Base-by-base conservation (phyloP, 2,113 vertebrate species). In the Oenanthe oenanthe region DNA sequence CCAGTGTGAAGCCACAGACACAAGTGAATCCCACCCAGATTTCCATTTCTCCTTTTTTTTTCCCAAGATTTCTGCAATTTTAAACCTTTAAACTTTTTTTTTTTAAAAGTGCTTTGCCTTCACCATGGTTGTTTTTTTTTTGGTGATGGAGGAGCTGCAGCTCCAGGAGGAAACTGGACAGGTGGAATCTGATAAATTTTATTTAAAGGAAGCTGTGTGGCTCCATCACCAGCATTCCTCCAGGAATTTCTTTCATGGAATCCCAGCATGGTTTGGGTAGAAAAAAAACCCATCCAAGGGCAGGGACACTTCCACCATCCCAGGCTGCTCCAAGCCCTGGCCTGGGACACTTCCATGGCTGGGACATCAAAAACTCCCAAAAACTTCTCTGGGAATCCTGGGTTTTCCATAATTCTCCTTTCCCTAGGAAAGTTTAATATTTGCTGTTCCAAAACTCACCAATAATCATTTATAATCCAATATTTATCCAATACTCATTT, bases 151-250 rank as follows among this genome's bases (percentile, higher is more conserved):
- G 36, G 77, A 79, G 51, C 93, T 94, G 79, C 74, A 48, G 17
- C 71, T 58, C 85, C 96, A 95, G 93, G 88, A 92, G 79, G 62
- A 48, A 62, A 22, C 48, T 71, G 32, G 81, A 63, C 83, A 96
- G 53, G 91, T 76, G 74, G 36, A 72, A 31, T 70, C 63, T 80
- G 94, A 66, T 87, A 88, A 92, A 84, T 43, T 31, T n/a, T 67
- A 12, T 89, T 78, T 79, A 32, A 81, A 50, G 42, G 58, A 85
- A 71, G 32, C 17, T n/a, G 0, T 21, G 7, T 8, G 6, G 0
- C 72, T 91, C 89, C 76, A 12, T 60, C 71, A 6, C 42, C 72
- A 58, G 0, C 47, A n/a, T 43, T 22, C 73, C 72, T 90, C 38
- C 61, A 61, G 17, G 12, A 83, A 48, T 72, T 70, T 63, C 28